Evolutionary conservation across 2,113 vertebrate genomes (phyloP).

Genomic region (Ivindomyrus marchei): DNA sequence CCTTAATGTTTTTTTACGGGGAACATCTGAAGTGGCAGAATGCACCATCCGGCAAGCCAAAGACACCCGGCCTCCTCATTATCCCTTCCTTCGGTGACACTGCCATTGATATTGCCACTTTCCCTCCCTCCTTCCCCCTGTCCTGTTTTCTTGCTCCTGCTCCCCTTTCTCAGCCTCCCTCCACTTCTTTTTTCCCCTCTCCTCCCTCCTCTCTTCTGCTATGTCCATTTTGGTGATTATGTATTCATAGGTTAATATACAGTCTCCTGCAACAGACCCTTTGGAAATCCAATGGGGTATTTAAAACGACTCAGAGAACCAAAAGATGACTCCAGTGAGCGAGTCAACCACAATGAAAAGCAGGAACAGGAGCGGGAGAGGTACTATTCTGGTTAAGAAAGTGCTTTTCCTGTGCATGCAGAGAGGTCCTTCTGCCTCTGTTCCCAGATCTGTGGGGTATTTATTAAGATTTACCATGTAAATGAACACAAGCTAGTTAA

Average conservation of each 20-base stretch:
- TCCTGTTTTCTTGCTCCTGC: background rate
- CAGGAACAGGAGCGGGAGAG: background rate
- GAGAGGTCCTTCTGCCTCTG: background rate
- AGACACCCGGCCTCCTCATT: background rate
- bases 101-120: background rate
- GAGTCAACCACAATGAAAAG: background rate
- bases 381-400: background rate
- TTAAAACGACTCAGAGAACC: background rate
- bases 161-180: background rate
- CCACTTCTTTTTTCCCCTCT: background rate
- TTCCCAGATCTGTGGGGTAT: background rate
- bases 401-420: background rate
- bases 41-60: background rate
- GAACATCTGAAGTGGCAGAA: background rate
- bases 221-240: background rate
- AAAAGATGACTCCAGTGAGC: background rate
- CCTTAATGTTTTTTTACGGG: background rate
- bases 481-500: background rate
- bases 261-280: background rate
- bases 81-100: background rate
- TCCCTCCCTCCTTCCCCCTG: background rate
- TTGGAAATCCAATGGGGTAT: background rate
- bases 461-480: background rate
- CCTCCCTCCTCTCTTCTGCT: background rate
- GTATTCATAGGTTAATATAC: background rate